Evolutionary conservation across 2,888 invertebrate species (phyloP).

Genomic region (Apotomis betuletana): DNA sequence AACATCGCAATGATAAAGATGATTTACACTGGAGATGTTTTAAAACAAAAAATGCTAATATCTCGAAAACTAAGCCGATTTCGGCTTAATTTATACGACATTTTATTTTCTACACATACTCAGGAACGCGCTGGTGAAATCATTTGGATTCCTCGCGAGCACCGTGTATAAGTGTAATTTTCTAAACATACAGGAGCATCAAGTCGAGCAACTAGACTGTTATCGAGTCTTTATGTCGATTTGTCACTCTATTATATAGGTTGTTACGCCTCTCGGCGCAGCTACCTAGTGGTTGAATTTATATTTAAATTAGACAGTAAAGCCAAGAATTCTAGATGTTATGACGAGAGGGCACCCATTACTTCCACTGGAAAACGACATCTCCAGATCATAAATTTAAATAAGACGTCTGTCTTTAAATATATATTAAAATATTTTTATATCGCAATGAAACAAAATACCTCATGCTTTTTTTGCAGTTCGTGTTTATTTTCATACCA

Average conservation of each 20-base stretch:
- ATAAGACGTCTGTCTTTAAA: neutral
- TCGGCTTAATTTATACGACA: too few species aligned
- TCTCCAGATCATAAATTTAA: constrained; percentile 21
- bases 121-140: too few species aligned
- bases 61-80: too few species aligned
- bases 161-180: too few species aligned
- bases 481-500: neutral
- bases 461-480: neutral
- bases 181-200: neutral
- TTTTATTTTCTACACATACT: too few species aligned
- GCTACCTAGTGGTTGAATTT: constrained; percentile 11
- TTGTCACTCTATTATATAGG: constrained; percentile 17
- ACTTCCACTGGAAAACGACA: constrained; percentile 20
- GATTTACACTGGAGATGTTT: too few species aligned
- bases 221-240: constrained; percentile 19
- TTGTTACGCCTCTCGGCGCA: constrained; percentile 7
- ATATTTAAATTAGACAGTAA: constrained; percentile 25
- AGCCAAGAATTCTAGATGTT: constrained; percentile 32
- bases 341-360: constrained; percentile 15
- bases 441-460: constrained; percentile 6
- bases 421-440: constrained; percentile 9
- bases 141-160: too few species aligned
- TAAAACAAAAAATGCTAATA: too few species aligned
- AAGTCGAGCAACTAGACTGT: neutral
- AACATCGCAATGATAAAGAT: too few species aligned